These are phyloP conservation scores for Noctua janthina DNA, from an alignment of 2,888 invertebrate genomes.

Conservation along the genomic window DNA sequence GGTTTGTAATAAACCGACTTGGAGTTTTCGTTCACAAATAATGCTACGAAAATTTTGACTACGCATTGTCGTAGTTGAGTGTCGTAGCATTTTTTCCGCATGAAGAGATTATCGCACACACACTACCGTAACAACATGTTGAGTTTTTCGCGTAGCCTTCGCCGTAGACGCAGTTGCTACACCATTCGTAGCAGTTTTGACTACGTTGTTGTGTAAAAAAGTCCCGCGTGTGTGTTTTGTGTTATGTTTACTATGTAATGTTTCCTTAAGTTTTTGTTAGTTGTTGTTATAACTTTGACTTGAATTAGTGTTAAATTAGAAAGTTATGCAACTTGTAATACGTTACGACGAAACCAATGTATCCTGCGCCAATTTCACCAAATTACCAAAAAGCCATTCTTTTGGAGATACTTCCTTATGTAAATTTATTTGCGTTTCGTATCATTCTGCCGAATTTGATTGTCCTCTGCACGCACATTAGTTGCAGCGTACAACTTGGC, in stretches of 20 bases:
- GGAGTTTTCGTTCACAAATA: slow-evolving; percentile 26
- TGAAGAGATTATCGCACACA: slow-evolving; percentile 18
- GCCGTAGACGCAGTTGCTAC: slow-evolving; percentile 42
- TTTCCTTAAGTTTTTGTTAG: not conserved
- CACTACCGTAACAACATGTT: not conserved
- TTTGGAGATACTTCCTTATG: slow-evolving; percentile 49
- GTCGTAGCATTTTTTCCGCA: not conserved
- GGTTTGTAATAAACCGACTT: not conserved
- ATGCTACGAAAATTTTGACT: slow-evolving; percentile 18
- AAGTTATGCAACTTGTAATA: slow-evolving; percentile 31
- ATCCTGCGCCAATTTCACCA: slow-evolving; percentile 49
- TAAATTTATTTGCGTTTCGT: slow-evolving; percentile 61
- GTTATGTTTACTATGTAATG: not conserved
- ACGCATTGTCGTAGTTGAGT: not conserved
- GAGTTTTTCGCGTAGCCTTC: slow-evolving; percentile 37
- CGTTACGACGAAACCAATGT: slow-evolving; percentile 15
- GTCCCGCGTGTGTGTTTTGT: not conserved
- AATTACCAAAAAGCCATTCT: slow-evolving; percentile 48
- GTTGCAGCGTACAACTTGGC: slow-evolving; percentile 37
- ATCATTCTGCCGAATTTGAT: slow-evolving; percentile 59
- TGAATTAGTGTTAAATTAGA: not conserved
- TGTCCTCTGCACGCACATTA: slow-evolving; percentile 67
- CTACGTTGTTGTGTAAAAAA: not conserved
- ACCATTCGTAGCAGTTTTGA: slow-evolving; percentile 25
- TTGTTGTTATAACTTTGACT: slow-evolving; percentile 13